Conservation (phyloP, 1,140 invertebrate genomes). For the Pseudobourletiella spinata region DNA sequence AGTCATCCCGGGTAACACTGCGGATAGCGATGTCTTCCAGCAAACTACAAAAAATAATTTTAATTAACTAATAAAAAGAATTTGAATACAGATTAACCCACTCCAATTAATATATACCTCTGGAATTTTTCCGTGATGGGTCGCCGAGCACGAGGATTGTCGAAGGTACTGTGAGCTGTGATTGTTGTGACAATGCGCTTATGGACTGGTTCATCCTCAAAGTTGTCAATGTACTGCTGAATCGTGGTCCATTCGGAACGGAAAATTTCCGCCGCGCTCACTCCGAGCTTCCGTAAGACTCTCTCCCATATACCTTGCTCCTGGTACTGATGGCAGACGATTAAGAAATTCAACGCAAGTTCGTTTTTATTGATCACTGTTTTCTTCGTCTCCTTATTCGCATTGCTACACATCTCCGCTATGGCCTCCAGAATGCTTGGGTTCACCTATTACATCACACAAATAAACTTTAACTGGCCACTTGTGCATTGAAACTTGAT, state of each 20-base stretch:
- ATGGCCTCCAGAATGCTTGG: neutral
- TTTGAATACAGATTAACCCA: neutral
- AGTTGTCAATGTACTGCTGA: neutral
- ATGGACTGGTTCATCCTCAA: neutral
- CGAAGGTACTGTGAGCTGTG: neutral
- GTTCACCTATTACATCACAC: neutral
- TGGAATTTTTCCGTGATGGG: neutral
- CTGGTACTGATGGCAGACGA: neutral
- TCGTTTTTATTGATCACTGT: neutral
- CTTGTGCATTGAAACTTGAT: no score
- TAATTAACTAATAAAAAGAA: neutral
- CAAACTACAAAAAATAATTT: slow-evolving; percentile 2
- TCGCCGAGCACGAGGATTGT: neutral
- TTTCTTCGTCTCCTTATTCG: neutral
- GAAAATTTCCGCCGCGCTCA: neutral
- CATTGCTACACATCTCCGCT: neutral
- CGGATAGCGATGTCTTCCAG: slow-evolving; percentile 57
- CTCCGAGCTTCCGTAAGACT: neutral
- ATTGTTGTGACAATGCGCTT: neutral
- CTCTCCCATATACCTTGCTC: neutral
- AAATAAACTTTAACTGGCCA: no score
- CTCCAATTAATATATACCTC: neutral
- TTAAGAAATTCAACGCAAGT: neutral
- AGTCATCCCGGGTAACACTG: slow-evolving; percentile 71
- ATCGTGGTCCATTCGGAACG: neutral